Conservation (phyloP, 2,888 invertebrate genomes). For the Pachymerium ferrugineum region DNA sequence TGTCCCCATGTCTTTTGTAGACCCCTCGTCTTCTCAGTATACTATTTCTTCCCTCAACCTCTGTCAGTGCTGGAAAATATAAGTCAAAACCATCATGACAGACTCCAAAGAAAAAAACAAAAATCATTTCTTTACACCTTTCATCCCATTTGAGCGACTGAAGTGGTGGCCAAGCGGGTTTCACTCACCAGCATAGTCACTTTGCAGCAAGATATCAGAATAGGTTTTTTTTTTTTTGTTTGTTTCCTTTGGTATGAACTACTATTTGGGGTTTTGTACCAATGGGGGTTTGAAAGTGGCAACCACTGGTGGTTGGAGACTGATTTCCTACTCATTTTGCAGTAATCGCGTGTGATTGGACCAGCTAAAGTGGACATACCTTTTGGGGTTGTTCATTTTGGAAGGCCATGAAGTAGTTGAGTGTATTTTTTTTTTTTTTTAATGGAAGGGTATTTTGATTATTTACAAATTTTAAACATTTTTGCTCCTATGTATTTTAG, state of each 20-base stretch:
- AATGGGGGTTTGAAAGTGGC: constrained; percentile 1
- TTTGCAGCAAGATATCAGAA: not conserved
- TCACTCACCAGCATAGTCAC: not conserved
- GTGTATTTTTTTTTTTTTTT: no score
- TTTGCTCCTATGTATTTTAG: no score
- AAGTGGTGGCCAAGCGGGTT: constrained; percentile 4
- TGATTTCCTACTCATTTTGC: no score
- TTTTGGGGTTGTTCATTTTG: no score
- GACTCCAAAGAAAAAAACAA: not conserved
- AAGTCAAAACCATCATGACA: not conserved
- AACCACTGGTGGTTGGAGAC: not conserved
- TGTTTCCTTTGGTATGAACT: no score
- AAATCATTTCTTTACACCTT: not conserved
- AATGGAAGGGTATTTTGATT: no score
- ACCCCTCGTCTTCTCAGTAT: not conserved
- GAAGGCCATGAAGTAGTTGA: no score
- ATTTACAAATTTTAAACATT: no score
- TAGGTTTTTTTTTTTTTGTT: not conserved
- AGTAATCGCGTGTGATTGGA: no score
- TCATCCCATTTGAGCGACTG: not conserved
- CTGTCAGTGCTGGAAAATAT: no score
- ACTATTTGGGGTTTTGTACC: not conserved
- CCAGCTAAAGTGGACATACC: no score
- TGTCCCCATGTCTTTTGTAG: not conserved
- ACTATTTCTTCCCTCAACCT: no score